A percentile compares a stretch with the other conserved stretches of the same genome.
These are phyloP conservation scores for Hypsopygia costalis DNA, from an alignment of 2,888 invertebrate genomes.

Conservation along the genomic window DNA sequence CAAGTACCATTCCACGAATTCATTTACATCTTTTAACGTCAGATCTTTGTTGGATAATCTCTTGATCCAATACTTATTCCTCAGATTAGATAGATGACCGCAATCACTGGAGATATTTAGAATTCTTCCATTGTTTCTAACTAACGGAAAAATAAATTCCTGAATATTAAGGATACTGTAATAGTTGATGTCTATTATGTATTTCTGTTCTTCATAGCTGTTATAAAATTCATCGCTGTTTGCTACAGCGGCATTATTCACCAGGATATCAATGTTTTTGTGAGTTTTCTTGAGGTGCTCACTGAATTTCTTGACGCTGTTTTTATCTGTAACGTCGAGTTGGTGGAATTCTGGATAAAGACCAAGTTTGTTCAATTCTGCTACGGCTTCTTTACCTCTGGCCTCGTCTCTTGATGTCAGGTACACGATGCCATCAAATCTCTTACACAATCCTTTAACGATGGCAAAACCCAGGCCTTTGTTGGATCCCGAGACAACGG, in stretches of 20 bases:
- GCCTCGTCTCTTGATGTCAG: conserved; percentile 81
- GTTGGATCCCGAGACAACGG: conserved; percentile 79
- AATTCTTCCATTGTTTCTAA: conserved; percentile 83
- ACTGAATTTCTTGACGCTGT: conserved; percentile 78
- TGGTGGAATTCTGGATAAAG: conserved; percentile 80
- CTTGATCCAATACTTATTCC: too few species aligned
- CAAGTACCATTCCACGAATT: conserved; percentile 83
- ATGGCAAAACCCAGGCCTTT: conserved; percentile 83
- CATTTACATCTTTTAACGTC: conserved; percentile 47
- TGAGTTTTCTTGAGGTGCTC: conserved; percentile 79
- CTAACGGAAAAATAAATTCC: conserved; percentile 83
- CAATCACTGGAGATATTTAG: conserved; percentile 87
- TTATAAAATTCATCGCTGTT: conserved; percentile 84
- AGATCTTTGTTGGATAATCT: conserved; percentile 43
- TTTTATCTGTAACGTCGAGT: conserved; percentile 82
- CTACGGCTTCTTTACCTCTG: conserved; percentile 75
- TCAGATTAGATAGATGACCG: too few species aligned
- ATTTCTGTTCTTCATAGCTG: too few species aligned
- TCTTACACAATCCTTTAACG: conserved; percentile 77
- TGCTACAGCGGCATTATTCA: conserved; percentile 83
- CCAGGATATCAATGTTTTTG: conserved; percentile 87
- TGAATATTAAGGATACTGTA: conserved; percentile 82
- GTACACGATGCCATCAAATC: conserved; percentile 83
- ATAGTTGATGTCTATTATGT: conserved; percentile 85
- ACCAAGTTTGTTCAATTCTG: conserved; percentile 59